A percentile compares a stretch with the other conserved stretches of the same genome.
Conservation (phyloP, 1,140 invertebrate species). For the Tetragnatha versicolor region DNA sequence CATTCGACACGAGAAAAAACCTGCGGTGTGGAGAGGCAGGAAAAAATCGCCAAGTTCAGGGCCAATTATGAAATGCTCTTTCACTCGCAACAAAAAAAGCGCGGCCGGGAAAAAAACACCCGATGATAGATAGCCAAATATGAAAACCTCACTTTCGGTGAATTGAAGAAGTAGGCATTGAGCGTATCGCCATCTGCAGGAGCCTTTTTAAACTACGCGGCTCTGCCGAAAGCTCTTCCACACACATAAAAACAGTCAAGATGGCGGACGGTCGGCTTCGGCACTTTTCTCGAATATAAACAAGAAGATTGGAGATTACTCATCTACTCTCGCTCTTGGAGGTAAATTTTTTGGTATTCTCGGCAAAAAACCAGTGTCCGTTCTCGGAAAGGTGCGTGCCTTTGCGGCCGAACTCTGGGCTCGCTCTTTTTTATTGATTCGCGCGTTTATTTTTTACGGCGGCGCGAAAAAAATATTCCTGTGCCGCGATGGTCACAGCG, state of each 20-base stretch:
- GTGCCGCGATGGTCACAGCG: background rate
- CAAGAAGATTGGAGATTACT: constrained; percentile 53
- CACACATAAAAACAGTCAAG: constrained; percentile 56
- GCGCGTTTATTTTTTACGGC: constrained; percentile 27
- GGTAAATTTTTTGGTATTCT: constrained; percentile 47
- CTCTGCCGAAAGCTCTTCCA: constrained; percentile 35
- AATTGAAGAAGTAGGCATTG: constrained; percentile 41
- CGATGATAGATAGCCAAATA: constrained; percentile 53
- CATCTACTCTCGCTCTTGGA: constrained; percentile 35
- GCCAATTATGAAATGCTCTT: constrained; percentile 35
- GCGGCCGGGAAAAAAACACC: background rate
- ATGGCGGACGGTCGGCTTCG: constrained; percentile 53
- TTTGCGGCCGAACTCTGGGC: background rate
- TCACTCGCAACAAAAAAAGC: constrained; percentile 31
- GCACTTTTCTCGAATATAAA: constrained; percentile 54
- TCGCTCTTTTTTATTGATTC: constrained; percentile 33
- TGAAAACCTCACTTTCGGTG: constrained; percentile 42
- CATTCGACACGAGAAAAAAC: constrained; percentile 6
- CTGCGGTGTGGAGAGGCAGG: background rate
- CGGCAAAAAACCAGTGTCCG: background rate
- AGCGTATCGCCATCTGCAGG: constrained; percentile 55
- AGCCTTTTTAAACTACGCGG: constrained; percentile 44
- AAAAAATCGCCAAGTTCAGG: constrained; percentile 41
- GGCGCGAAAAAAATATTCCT: constrained; percentile 43
- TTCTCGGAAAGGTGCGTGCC: constrained; percentile 1